Evolutionary conservation across 2,888 invertebrate genomes (phyloP), one percentile per base, ranked within the genome.

Genomic region (Mamestra brassicae): DNA sequence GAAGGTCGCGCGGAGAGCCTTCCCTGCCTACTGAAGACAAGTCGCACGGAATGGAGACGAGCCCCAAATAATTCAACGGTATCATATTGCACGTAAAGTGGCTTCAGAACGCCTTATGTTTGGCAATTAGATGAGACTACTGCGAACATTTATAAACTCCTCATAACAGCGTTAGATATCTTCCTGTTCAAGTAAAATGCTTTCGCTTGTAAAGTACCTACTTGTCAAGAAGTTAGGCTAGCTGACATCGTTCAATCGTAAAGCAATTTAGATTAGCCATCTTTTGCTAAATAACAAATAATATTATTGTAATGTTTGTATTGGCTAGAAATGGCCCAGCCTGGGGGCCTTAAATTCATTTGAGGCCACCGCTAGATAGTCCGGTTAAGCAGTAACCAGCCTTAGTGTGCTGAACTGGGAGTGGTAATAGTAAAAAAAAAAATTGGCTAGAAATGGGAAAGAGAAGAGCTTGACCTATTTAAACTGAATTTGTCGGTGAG

Each of bases 1-100:
- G 17, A 63, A 63, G 63, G 52, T 72, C 50, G 52, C 61, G 15
- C 63, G 62, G 54, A 60, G 54, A 67, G 47, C 36, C 36, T 34
- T 15, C 36, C 17, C 57, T 50, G 36, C 52, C 34, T 38, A 38
- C 42, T 17, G 36, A 8, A 70, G 65, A 73, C 57, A 66, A 50
- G 57, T 55, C 63, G 45, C 63, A 62, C 36, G 60, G 67, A 50
- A 45, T 58, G 52, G 34, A 52, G 58, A 36, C 55, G 57, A 58
- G 54, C 52, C 26, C 34, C 38, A 54, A 64, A 64, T 61, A 54
- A 66, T 38, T 71, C 74, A 74, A 76, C 61, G n/a, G 52, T 78
- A 74, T 85, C 68, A 66, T 45, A 64, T 72, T 57, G 52, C 62
- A 64, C 71, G 38, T 7, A 50, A 36, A 62, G 54, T 52, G 52